Percentiles rank a stretch among this genome's conserved stretches.
Conservation (phyloP, 2,113 vertebrate genomes). For the Hemiprocne comata region DNA sequence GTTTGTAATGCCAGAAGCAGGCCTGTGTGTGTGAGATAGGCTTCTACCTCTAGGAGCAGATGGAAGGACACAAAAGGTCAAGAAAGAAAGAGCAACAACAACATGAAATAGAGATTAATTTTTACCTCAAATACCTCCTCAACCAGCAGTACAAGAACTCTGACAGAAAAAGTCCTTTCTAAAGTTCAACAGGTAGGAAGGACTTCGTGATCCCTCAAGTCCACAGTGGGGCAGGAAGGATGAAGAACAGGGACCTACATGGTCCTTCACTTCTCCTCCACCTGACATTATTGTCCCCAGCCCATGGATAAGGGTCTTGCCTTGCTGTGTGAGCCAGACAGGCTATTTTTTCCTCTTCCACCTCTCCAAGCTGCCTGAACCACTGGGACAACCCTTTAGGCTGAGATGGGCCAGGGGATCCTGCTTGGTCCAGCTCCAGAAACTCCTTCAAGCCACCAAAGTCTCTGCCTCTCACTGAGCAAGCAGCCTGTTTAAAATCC, state of each 20-base stretch:
- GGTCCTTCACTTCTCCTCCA: background rate
- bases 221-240: background rate
- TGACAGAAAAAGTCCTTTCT: conserved; percentile 38
- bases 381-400: background rate
- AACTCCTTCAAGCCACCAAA: background rate
- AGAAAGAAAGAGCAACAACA: conserved; percentile 26
- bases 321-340: background rate
- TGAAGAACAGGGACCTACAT: conserved; percentile 1
- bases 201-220: conserved; percentile 1
- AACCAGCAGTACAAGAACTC: conserved; percentile 24
- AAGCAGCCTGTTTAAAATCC: background rate
- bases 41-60: conserved; percentile 22
- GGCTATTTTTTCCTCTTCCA: background rate
- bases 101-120: conserved; percentile 13
- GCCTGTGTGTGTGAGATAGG: background rate
- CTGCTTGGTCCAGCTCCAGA: background rate
- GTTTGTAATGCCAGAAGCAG: background rate
- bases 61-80: background rate
- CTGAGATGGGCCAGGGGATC: background rate
- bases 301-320: background rate
- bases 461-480: background rate
- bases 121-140: conserved; percentile 22
- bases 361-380: background rate
- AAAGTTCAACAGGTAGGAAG: conserved; percentile 38
- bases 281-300: background rate